Percentiles rank a stretch among this genome's conserved stretches.
These are phyloP conservation scores for Cybosia mesomella DNA, from an alignment of 2,888 invertebrate genomes.

Conservation along the genomic window DNA sequence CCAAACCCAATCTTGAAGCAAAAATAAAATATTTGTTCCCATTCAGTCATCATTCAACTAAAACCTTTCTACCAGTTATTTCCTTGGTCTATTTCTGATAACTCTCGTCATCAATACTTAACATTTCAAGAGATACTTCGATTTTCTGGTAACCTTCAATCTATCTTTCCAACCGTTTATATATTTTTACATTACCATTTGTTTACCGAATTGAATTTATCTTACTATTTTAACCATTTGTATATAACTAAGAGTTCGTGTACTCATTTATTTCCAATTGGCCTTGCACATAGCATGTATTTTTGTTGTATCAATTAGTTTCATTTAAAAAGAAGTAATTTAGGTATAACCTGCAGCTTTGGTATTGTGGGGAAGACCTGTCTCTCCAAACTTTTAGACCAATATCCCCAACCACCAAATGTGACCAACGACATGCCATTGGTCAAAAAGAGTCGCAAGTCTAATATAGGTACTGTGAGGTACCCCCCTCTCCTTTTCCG, in stretches of 20 bases:
- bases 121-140: constrained; percentile 8
- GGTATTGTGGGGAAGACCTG: neutral
- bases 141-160: constrained; percentile 18
- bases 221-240: constrained; percentile 10
- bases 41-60: constrained; percentile 2
- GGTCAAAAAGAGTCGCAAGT: too few species aligned
- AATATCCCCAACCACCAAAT: too few species aligned
- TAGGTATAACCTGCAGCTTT: neutral
- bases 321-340: neutral
- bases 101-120: constrained; percentile 1
- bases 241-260: neutral
- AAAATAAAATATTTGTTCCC: neutral
- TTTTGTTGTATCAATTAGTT: neutral
- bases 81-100: neutral
- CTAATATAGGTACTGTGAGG: too few species aligned
- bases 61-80: constrained; percentile 1
- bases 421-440: too few species aligned
- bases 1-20: neutral
- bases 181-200: constrained; percentile 2
- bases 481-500: too few species aligned
- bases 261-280: neutral
- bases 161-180: constrained; percentile 12
- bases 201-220: constrained; percentile 9
- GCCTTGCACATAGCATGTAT: neutral
- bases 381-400: neutral